These are phyloP conservation scores for Podarcis siculus DNA, from an alignment of 2,797 vertebrate genomes.

Conservation along the genomic window DNA sequence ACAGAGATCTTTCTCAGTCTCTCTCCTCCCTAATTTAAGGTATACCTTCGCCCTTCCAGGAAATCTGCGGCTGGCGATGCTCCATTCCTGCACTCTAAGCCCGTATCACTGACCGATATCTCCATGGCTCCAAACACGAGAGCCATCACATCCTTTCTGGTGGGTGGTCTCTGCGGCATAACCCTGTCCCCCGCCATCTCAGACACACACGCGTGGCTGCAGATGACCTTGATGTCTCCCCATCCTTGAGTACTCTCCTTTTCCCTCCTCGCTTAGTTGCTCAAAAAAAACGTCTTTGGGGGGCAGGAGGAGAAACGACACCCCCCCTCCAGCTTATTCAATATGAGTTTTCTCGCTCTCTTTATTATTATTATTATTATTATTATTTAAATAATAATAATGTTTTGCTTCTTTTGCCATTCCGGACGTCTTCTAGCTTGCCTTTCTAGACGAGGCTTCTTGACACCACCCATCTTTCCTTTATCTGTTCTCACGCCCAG, in stretches of 20 bases:
- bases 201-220: not conserved
- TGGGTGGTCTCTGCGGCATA: too few relatives aligned
- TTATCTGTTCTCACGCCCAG: not conserved
- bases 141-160: not conserved
- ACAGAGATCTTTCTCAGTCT: not conserved
- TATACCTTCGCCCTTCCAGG: not conserved
- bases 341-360: not conserved
- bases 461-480: not conserved
- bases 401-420: not conserved
- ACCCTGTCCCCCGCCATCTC: not conserved
- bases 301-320: not conserved
- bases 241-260: not conserved
- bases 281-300: too few relatives aligned
- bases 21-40: not conserved
- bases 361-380: not conserved
- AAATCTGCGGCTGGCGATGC: not conserved
- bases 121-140: not conserved
- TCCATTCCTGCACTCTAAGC: not conserved
- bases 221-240: slow-evolving; percentile 17
- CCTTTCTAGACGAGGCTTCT: not conserved
- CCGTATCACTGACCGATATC: not conserved
- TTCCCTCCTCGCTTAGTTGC: not conserved
- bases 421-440: not conserved
- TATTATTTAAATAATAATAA: not conserved
- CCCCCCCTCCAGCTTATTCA: not conserved